Percentiles rank a stretch among this genome's conserved stretches.
phyloP scores from a whole-genome alignment of 1,140 invertebrate genomes.

The Procambarus clarkii region DNA sequence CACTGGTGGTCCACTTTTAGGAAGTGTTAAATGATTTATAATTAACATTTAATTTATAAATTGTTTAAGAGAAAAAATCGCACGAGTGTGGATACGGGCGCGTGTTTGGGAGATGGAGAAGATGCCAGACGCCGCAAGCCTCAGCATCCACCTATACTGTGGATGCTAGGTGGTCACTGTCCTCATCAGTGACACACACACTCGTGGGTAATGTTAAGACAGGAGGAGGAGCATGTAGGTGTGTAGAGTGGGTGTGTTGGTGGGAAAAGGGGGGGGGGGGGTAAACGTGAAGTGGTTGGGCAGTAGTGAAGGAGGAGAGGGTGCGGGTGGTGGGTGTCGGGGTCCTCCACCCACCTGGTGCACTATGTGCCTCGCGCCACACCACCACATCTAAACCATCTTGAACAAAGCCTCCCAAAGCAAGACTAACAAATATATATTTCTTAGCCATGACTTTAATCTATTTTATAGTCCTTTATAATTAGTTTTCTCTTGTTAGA shows the following conservation, averaged over 20 bases:
- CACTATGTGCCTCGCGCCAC: neutral
- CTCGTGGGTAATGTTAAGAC: no score
- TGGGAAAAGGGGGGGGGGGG: neutral
- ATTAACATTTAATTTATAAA: no score
- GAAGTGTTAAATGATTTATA: no score
- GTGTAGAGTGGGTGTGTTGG: neutral
- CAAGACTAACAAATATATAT: no score
- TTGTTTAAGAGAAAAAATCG: no score
- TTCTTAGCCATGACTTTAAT: no score
- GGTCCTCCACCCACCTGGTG: neutral
- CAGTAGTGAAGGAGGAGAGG: neutral
- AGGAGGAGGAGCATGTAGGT: neutral
- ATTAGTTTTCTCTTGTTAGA: no score
- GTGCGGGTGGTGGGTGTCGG: slow-evolving; percentile 1
- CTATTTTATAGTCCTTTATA: no score
- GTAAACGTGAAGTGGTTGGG: neutral
- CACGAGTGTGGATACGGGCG: no score
- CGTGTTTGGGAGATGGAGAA: neutral
- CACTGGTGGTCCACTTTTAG: no score
- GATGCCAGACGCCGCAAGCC: slow-evolving; percentile 9
- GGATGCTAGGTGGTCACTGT: slow-evolving; percentile 39
- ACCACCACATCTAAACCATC: neutral
- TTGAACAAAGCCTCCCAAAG: no score
- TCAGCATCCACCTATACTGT: neutral
- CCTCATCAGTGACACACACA: neutral